Percentiles rank a stretch among this genome's conserved stretches.
phyloP scores from a whole-genome alignment of 92 coral and sea anemone genomes.

The Heteractis magnifica region DNA sequence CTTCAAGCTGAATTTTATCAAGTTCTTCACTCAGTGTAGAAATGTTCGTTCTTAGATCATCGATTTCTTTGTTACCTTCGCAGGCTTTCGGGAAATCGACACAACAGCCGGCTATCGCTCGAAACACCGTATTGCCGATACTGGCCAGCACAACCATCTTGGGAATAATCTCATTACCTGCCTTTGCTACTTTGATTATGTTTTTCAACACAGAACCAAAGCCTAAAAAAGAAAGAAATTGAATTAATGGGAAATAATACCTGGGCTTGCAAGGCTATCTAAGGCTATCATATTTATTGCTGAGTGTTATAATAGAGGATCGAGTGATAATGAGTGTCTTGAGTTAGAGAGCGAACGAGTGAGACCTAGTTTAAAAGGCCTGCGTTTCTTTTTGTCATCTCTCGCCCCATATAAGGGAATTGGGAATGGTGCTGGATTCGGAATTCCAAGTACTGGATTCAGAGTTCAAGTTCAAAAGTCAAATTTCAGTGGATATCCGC shows the following conservation, averaged over 20 bases:
- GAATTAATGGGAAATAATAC: background rate
- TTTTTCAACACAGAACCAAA: conserved; percentile 18
- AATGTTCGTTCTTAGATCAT: background rate
- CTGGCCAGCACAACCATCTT: conserved; percentile 7
- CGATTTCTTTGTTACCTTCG: conserved; percentile 11
- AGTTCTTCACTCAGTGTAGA: background rate
- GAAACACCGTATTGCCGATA: conserved; percentile 14
- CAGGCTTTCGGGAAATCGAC: conserved; percentile 17
- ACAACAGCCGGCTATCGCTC: conserved; percentile 21
- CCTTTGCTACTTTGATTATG: conserved; percentile 8
- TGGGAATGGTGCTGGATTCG: too few species aligned
- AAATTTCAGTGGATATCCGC: too few species aligned
- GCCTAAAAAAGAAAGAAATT: background rate
- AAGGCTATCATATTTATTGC: too few species aligned
- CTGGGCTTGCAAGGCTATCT: background rate
- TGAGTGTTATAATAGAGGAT: too few species aligned
- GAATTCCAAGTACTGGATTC: too few species aligned
- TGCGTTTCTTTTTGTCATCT: too few species aligned
- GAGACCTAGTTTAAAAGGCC: too few species aligned
- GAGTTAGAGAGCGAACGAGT: too few species aligned
- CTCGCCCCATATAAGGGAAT: too few species aligned
- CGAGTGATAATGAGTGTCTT: too few species aligned
- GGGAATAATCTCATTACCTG: conserved; percentile 17
- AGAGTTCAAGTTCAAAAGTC: too few species aligned
- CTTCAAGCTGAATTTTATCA: conserved; percentile 13